Evolutionary conservation across 2,113 vertebrate genomes (phyloP).

Genomic region (Platysteira castanea): DNA sequence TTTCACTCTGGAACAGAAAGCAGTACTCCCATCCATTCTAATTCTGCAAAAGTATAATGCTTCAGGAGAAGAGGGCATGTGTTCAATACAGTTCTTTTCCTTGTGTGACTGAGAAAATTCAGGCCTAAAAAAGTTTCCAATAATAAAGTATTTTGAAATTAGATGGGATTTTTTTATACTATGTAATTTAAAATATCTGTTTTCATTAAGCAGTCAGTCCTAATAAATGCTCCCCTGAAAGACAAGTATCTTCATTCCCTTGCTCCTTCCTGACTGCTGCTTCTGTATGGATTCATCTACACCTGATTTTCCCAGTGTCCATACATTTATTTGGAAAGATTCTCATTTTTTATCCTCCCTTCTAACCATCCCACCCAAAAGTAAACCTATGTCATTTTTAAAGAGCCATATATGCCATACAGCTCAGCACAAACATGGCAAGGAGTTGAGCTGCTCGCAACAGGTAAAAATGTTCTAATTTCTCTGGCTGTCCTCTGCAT

Average conservation of each 20-base stretch:
- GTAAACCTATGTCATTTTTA: not conserved
- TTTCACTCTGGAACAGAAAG: not conserved
- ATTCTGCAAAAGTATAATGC: not conserved
- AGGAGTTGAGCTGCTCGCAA: not conserved
- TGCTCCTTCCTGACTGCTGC: not conserved
- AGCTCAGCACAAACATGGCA: not conserved
- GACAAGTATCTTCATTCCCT: not conserved
- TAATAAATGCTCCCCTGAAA: not conserved
- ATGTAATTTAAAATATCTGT: not conserved
- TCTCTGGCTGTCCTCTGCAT: not conserved
- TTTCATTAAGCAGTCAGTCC: not conserved
- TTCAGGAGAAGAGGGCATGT: not conserved
- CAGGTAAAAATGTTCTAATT: not conserved
- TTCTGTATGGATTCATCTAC: not conserved
- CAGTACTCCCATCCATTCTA: not conserved
- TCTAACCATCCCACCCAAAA: not conserved
- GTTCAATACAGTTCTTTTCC: not conserved
- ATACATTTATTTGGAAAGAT: not conserved
- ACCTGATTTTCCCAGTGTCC: not conserved
- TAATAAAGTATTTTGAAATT: not conserved
- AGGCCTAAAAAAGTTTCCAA: not conserved
- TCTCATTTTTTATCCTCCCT: not conserved
- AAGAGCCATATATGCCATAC: accelerated
- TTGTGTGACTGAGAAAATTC: not conserved
- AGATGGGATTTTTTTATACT: not conserved